Evolutionary conservation across 2,113 vertebrate species (phyloP).

Genomic region (Limnothrissa miodon): DNA sequence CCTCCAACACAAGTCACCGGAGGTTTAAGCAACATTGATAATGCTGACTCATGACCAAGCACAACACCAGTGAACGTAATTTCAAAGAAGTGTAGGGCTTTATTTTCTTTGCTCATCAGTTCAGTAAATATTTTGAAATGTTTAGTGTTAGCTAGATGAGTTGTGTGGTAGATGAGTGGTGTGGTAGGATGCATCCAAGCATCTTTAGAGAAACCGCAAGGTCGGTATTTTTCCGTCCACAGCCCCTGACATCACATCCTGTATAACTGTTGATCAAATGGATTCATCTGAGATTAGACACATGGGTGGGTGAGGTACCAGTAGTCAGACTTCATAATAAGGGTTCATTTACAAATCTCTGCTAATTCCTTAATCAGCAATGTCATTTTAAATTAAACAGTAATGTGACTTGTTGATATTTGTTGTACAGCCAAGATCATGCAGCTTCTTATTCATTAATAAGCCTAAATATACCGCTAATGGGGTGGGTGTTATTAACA

Average conservation of each 20-base stretch:
- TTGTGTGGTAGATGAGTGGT: not conserved
- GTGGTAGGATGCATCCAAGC: not conserved
- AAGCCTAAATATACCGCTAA: not conserved
- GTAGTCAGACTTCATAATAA: not conserved
- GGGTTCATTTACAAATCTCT: not conserved
- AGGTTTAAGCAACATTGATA: not conserved
- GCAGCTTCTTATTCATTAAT: not conserved
- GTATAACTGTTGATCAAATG: not conserved
- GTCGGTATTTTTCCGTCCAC: slow-evolving; percentile 2
- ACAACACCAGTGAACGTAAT: not conserved
- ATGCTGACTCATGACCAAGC: not conserved
- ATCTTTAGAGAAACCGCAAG: not conserved
- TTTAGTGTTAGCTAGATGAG: not conserved
- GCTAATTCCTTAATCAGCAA: not conserved
- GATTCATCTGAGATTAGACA: not conserved
- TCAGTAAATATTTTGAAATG: slow-evolving; percentile 6
- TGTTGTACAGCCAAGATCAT: not conserved
- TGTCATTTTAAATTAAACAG: not conserved
- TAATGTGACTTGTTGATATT: not conserved
- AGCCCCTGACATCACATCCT: slow-evolving; percentile 5
- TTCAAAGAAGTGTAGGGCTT: not conserved
- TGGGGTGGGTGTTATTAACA: not conserved
- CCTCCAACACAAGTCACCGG: not conserved
- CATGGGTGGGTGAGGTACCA: not conserved
- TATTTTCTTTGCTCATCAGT: not conserved